These are phyloP conservation scores for Globia sparganii DNA, from an alignment of 2,888 invertebrate species.

Conservation along the genomic window DNA sequence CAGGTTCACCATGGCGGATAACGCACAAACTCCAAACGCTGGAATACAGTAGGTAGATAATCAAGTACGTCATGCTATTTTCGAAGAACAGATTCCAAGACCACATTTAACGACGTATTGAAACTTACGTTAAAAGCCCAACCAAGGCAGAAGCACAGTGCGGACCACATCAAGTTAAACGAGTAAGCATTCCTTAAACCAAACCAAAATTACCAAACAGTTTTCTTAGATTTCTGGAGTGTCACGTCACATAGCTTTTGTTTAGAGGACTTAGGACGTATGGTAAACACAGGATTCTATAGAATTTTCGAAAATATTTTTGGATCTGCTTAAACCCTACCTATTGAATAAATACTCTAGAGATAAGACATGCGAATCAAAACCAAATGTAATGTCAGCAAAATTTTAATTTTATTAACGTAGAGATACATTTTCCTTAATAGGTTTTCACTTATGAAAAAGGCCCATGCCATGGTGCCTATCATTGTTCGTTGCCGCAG, in stretches of 20 bases:
- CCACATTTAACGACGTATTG: slow-evolving; percentile 6
- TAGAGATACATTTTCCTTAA: background rate
- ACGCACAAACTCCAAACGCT: slow-evolving; percentile 76
- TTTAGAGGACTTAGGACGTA: background rate
- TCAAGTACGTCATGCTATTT: slow-evolving; percentile 5
- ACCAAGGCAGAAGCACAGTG: slow-evolving; percentile 9
- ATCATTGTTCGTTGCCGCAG: slow-evolving; percentile 56
- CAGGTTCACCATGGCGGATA: slow-evolving; percentile 72
- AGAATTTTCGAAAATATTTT: background rate
- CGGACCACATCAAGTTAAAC: slow-evolving; percentile 2
- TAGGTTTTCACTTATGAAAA: background rate
- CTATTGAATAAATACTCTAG: background rate
- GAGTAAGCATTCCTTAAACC: background rate
- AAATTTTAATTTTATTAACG: slow-evolving; percentile 8
- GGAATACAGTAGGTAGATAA: slow-evolving; percentile 67
- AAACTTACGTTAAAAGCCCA: slow-evolving; percentile 9
- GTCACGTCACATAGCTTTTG: background rate
- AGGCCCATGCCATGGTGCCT: background rate
- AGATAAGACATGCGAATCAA: slow-evolving; percentile 15
- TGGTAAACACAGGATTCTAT: background rate
- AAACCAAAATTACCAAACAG: background rate
- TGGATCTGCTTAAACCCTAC: background rate
- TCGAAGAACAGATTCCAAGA: background rate
- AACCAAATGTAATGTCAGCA: background rate
- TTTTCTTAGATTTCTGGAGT: background rate